These are phyloP conservation scores for Macrophya alboannulata DNA, from an alignment of 2,888 invertebrate genomes.

Conservation along the genomic window DNA sequence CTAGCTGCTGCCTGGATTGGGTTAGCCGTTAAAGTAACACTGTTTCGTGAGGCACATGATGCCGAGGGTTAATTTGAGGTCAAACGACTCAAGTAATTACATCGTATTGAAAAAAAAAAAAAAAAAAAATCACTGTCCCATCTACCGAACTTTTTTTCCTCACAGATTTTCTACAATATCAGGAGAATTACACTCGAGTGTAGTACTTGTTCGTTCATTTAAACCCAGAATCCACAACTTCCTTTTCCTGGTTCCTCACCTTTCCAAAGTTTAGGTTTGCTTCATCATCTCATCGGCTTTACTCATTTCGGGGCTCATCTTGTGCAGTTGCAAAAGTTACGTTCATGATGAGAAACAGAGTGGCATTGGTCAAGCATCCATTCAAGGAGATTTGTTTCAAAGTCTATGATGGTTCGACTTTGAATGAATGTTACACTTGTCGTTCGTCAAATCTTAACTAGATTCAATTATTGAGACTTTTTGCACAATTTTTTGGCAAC, in stretches of 20 bases:
- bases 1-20: conserved; percentile 6
- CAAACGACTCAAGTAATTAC: conserved; percentile 12
- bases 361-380: not conserved
- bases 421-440: not conserved
- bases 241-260: not conserved
- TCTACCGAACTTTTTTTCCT: not conserved
- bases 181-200: not conserved
- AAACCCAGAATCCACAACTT: not conserved
- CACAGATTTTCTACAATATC: not conserved
- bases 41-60: not conserved
- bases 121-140: not conserved
- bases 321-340: not conserved
- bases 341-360: not conserved
- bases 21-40: not conserved
- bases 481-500: not conserved
- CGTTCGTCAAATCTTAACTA: not conserved
- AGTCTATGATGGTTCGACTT: not conserved
- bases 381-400: not conserved
- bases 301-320: not conserved
- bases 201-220: not conserved
- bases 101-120: not conserved
- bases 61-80: not conserved
- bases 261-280: not conserved
- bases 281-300: not conserved
- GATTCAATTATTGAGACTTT: not conserved